phyloP scores from a whole-genome alignment of 2,113 vertebrate genomes.

The Petromus typicus region DNA sequence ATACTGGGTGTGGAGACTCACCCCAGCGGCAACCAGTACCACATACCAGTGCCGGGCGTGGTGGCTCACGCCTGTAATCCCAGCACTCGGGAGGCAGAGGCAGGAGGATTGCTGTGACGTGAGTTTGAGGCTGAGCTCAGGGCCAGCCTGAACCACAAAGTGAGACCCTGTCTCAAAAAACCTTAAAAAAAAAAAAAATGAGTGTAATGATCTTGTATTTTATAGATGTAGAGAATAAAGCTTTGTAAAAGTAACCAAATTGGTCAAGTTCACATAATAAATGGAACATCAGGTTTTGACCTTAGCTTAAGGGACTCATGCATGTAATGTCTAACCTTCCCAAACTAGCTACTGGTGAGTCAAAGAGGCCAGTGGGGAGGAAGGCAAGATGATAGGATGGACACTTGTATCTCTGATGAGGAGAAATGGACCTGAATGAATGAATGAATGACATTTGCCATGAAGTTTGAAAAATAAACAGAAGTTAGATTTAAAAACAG shows the following conservation, averaged over 20 bases:
- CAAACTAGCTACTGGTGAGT: neutral
- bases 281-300: neutral
- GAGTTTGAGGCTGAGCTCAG: too few species aligned
- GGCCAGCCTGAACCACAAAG: too few species aligned
- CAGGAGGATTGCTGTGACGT: too few species aligned
- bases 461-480: neutral
- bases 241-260: neutral
- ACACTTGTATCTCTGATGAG: neutral
- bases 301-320: neutral
- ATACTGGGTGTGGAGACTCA: too few species aligned
- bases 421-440: neutral
- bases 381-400: neutral
- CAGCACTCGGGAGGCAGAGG: too few species aligned
- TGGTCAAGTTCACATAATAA: neutral
- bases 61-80: too few species aligned
- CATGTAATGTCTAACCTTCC: neutral
- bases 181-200: too few species aligned
- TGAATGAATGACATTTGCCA: neutral
- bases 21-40: too few species aligned
- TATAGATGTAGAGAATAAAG: neutral
- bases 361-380: neutral
- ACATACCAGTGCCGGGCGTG: too few species aligned
- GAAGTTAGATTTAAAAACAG: neutral
- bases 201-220: neutral
- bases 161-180: too few species aligned